Evolutionary conservation across 2,888 invertebrate genomes (phyloP).

Genomic region (Xylocampa areola): DNA sequence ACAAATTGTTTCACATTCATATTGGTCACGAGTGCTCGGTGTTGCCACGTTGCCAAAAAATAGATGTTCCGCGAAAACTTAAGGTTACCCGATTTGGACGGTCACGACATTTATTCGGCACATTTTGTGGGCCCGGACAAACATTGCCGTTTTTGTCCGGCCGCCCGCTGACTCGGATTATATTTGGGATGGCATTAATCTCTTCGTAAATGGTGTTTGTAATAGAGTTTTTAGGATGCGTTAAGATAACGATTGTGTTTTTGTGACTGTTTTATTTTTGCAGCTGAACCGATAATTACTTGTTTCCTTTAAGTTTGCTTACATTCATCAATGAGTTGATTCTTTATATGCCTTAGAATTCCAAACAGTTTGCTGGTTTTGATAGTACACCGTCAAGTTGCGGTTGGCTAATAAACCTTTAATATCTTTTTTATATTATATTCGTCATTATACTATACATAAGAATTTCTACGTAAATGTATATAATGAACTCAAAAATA

Average conservation of each 20-base stretch:
- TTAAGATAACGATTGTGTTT: slow-evolving; percentile 51
- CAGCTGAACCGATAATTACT: slow-evolving; percentile 44
- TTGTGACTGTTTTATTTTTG: slow-evolving; percentile 35
- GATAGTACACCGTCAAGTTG: too few species aligned
- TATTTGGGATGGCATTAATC: slow-evolving; percentile 62
- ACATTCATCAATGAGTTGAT: background rate
- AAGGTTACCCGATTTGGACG: slow-evolving; percentile 65
- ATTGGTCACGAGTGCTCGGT: slow-evolving; percentile 74
- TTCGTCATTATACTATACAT: too few species aligned
- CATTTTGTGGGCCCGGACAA: slow-evolving; percentile 65
- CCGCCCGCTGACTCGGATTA: slow-evolving; percentile 61
- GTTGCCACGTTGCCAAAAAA: slow-evolving; percentile 74
- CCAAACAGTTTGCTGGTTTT: too few species aligned
- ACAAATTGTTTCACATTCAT: slow-evolving; percentile 87
- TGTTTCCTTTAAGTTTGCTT: slow-evolving; percentile 5
- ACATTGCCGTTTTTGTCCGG: slow-evolving; percentile 68
- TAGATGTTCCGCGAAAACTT: slow-evolving; percentile 65
- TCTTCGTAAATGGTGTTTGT: slow-evolving; percentile 60
- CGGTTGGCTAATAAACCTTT: too few species aligned
- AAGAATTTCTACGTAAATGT: too few species aligned
- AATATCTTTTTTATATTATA: too few species aligned
- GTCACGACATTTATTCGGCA: slow-evolving; percentile 65
- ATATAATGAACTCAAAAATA: too few species aligned
- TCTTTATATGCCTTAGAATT: too few species aligned
- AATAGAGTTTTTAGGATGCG: slow-evolving; percentile 60